Base-by-base conservation (phyloP, 35 echinoderm and acorn worm genomes). In the Eucidaris tribuloides region DNA sequence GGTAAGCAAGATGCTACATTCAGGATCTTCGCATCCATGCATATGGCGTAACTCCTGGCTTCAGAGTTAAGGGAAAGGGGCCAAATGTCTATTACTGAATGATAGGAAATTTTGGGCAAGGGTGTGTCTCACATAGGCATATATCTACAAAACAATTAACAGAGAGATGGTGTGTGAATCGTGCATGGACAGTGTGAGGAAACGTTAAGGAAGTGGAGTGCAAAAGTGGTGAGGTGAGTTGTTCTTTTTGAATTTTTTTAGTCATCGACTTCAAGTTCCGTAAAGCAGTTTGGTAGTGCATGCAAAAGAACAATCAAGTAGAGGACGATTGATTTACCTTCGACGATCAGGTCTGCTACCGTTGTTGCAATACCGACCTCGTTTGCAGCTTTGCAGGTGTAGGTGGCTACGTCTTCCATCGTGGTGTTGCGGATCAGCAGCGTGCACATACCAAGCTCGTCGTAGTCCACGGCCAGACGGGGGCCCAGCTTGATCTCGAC, bases 331-430 rank as follows among this genome's bases (percentile, higher is more conserved):
- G 78, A 50, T 89, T 99, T 99, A 99, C 96, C 96, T 99, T 93
- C 82, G 62, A 99, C 58, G 11, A 77, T 81, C 31, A 99, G 83
- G n/a, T 93, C 87, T 41, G 90, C 83, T 20, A 49, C 80, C 33
- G 96, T 99, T 7, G 78, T 83, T 14, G 85, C 87, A 36, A 87
- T 78, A 23, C 96, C 96, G 65, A 84, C 77, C 11, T 89, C 82
- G 70, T 99, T 99, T 19, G 83, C 58, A 14, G 96, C 96, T 80
- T 88, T 85, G 46, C 96, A 99, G 36, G 87, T 93, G 42, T 93
- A 99, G 4, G 59, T 87, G 3, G 64, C 90, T 1, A 82, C 79
- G 34, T 99, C 91, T 24, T 81, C 68, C 28, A 85, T 77, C 23
- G 29, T 46, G 3, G 92, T 76, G 52, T 86, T 76, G n/a, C 91